phyloP scores from a whole-genome alignment of 2,888 invertebrate species.

The Coelopa pilipes region DNA sequence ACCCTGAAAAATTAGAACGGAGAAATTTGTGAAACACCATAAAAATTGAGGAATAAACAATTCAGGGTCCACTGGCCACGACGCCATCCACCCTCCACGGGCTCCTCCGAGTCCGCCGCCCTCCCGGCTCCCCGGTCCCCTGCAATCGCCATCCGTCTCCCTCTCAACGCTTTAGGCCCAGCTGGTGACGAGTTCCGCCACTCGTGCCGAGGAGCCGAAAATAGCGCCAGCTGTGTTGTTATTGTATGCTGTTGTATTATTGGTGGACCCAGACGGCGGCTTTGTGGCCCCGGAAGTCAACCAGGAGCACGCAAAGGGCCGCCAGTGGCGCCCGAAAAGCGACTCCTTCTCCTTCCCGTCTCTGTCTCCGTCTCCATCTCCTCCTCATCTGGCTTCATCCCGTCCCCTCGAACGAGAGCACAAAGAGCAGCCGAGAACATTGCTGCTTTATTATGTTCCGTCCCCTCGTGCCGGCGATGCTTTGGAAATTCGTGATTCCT shows the following conservation, averaged over 20 bases:
- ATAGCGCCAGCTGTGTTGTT: not conserved
- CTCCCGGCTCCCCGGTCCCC: not conserved
- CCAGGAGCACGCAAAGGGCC: not conserved
- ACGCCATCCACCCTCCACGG: not conserved
- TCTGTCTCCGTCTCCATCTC: too few species aligned
- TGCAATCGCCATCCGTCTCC: not conserved
- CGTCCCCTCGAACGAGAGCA: too few species aligned
- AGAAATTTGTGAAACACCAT: slow-evolving; percentile 7
- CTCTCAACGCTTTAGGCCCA: slow-evolving; percentile 11
- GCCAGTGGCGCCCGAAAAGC: slow-evolving; percentile 8
- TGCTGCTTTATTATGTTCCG: too few species aligned
- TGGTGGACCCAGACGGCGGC: not conserved
- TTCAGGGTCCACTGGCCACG: not conserved
- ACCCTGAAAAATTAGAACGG: too few species aligned
- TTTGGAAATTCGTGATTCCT: too few species aligned
- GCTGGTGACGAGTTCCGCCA: slow-evolving; percentile 6
- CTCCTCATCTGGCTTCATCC: too few species aligned
- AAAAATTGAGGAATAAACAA: slow-evolving; percentile 5
- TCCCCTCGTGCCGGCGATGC: too few species aligned
- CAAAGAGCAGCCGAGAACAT: too few species aligned
- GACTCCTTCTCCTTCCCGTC: not conserved
- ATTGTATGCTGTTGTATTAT: not conserved
- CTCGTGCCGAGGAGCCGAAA: not conserved
- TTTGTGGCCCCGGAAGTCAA: not conserved
- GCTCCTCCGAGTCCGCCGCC: not conserved